phyloP scores from a whole-genome alignment of 2,113 vertebrate genomes.

The Lophura nycthemera region DNA sequence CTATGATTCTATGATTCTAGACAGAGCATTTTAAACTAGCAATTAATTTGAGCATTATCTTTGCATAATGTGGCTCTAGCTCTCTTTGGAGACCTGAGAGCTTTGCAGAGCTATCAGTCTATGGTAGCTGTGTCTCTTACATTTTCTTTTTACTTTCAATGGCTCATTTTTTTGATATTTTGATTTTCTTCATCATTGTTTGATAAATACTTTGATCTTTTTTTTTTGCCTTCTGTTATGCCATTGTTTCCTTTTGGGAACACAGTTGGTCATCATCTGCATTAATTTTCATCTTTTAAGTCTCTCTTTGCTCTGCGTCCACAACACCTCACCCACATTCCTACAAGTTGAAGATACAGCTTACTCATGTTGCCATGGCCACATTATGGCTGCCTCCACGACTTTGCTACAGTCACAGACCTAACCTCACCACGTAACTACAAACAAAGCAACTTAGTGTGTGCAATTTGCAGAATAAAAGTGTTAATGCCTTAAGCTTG shows the following conservation, averaged over 20 bases:
- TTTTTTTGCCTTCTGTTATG: background rate
- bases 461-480: background rate
- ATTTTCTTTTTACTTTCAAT: background rate
- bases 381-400: background rate
- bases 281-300: background rate
- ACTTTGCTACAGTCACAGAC: background rate
- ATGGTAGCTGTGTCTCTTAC: background rate
- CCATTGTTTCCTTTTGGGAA: background rate
- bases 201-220: background rate
- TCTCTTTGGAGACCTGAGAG: conserved; percentile 15
- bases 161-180: background rate
- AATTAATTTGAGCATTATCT: background rate
- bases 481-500: background rate
- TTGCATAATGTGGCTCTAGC: background rate
- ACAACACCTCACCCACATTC: rapidly evolving
- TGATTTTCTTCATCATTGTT: background rate
- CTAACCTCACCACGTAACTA: background rate
- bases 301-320: background rate
- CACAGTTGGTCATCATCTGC: background rate
- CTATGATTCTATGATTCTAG: background rate
- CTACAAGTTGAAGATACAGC: background rate
- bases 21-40: background rate
- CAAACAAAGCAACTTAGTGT: background rate
- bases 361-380: background rate
- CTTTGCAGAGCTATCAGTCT: background rate